Percentiles rank a stretch among this genome's conserved stretches.
phyloP scores from a whole-genome alignment of 2,888 invertebrate species.

The Malacosoma neustria region DNA sequence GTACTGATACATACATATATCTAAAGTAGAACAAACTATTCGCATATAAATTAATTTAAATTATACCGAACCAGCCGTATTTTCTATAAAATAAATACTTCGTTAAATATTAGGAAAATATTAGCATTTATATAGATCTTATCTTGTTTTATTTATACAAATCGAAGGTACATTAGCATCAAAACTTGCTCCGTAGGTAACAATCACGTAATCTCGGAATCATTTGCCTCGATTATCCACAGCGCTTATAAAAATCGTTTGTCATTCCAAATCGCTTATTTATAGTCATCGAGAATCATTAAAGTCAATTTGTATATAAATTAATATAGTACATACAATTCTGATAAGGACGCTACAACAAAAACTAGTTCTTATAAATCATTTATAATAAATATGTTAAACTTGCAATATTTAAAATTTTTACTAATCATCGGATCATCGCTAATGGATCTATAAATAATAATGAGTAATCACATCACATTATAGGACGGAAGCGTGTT shows the following conservation, averaged over 20 bases:
- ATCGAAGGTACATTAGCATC: neutral
- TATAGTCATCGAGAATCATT: neutral
- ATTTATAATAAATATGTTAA: conserved; percentile 1
- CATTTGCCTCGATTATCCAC: neutral
- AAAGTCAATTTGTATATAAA: conserved; percentile 2
- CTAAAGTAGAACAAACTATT: too few relatives aligned
- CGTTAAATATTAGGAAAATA: too few relatives aligned
- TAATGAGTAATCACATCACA: too few relatives aligned
- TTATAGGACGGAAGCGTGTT: too few relatives aligned
- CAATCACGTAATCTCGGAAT: neutral
- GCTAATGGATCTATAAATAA: too few relatives aligned
- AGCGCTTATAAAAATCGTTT: neutral
- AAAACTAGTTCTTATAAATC: neutral
- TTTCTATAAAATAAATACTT: too few relatives aligned
- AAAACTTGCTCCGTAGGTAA: neutral
- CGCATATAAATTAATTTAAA: too few relatives aligned
- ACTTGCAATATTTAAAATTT: conserved; percentile 16
- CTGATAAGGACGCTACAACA: conserved; percentile 5
- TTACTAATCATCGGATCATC: too few relatives aligned
- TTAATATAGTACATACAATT: too few relatives aligned
- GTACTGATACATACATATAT: too few relatives aligned
- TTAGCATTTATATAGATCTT: neutral
- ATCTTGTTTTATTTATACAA: neutral
- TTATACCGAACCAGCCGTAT: too few relatives aligned
- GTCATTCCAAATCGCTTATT: neutral